Evolutionary conservation across 2,113 vertebrate species (phyloP), one percentile per base, ranked within the genome.

Genomic region (Eptesicus fuscus): DNA sequence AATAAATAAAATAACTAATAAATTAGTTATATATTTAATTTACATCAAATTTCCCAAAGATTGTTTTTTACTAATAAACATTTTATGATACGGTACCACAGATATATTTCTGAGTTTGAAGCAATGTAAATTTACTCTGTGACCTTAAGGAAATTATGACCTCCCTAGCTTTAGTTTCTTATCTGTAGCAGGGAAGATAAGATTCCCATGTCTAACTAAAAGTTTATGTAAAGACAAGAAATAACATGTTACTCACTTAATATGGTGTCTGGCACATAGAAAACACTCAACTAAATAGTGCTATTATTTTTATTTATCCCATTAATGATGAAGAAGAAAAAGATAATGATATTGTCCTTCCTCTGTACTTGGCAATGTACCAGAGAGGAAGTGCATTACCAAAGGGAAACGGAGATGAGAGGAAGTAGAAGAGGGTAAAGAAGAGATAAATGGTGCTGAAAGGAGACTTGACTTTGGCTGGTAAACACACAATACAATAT

Each of bases 91-190:
- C 35, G 10, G 2, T 44, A 2, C 56, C 59, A 65, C 47, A 49
- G n/a, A 78, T 30, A 88, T 49, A 79, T 84, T 42, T 94, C 51
- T 53, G 44, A 49, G 42, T 76, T 74, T 30, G 12, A 30, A 89
- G 42, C 74, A 86, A 80, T 2, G 23, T 61, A 84, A 90, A 88
- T 82, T 22, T 71, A 79, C 74, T 74, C 35, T 85, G 18, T 89
- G 49, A 63, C 18, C 25, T 70, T 37, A 35, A 88, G 56, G 53
- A 92, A 79, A 89, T 79, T 83, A 84, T 59, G 18, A 82, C 14
- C n/a, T 53, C 74, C 42, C 78, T 71, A 86, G 32, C 42, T 96
- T 93, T 53, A 83, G 74, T 76, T 76, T 90, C 35, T 71, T 90
- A 44, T 37, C 4, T 86, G 28, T 37, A 42, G 14, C 74, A 49